Base-by-base conservation (phyloP, 1,140 invertebrate genomes). In the Aporrectodea caliginosa region DNA sequence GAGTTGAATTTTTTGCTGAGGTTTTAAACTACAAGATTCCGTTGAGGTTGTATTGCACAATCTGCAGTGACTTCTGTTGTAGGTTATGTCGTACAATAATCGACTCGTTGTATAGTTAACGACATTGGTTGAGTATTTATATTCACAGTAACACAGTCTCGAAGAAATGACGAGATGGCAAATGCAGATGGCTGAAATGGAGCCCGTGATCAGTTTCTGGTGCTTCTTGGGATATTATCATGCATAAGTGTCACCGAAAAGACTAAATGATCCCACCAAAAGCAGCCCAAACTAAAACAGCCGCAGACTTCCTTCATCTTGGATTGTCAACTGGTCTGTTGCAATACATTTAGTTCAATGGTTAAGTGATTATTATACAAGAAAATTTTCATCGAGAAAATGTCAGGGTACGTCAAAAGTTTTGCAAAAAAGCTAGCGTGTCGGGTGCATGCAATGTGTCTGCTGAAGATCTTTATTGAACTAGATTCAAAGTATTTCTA, bases 331-430 rank as follows among this genome's bases (percentile, higher is more conserved):
- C 73, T 35, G 33, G 33, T 75, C 27, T 75, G 73, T n/a, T 31
- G 73, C 34, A 35, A 27, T 35, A 74, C 73, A 1, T 74, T 74
- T 31, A n/a, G 73, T 74, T 74, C 34, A 74, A 74, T 16, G 73
- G 16, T 22, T 71, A 71, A 71, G 69, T 31, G 31, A 27, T 71
- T 2, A 12, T 71, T 70, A n/a, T n/a, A n/a, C n/a, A n/a, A n/a
- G n/a, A n/a, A n/a, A n/a, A 70, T 30, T 30, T 70, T n/a, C 31
- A 29, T 70, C 2, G 27, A 70, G 31, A 29, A 29, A 70, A 29
- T 70, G 69, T 70, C 31, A n/a, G 1, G 27, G 69, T 70, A 70
- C 12, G 31, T 1, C 31, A 30, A 2, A 12, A 70, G n/a, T n/a
- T n/a, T n/a, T n/a, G n/a, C n/a, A n/a, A n/a, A n/a, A n/a, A n/a